Percentiles rank a stretch among this genome's conserved stretches.
phyloP scores from a whole-genome alignment of 1,140 invertebrate genomes.

The Varroa destructor region DNA sequence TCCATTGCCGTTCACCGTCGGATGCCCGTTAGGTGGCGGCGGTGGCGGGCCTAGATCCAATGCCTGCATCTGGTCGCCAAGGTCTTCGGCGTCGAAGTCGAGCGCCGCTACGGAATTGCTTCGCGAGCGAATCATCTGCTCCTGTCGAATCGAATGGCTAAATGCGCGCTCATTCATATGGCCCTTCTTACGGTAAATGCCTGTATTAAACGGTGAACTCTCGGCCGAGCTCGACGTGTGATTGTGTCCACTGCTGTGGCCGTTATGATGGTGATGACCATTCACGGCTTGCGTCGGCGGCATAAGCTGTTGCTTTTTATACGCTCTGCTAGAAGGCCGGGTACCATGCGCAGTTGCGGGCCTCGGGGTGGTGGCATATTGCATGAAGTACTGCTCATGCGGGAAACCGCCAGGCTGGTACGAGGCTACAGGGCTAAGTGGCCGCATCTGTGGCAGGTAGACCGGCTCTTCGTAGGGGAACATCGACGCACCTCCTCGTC shows the following conservation, averaged over 20 bases:
- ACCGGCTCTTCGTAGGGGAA: constrained; percentile 46
- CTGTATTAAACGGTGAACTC: constrained; percentile 66
- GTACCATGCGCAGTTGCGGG: constrained; percentile 12
- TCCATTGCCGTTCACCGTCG: constrained; percentile 46
- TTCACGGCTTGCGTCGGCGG: constrained; percentile 19
- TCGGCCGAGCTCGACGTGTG: constrained; percentile 31
- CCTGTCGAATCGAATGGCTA: constrained; percentile 80
- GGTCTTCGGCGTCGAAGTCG: constrained; percentile 33
- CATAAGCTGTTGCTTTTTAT: neutral
- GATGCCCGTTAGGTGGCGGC: constrained; percentile 8
- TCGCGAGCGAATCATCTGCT: constrained; percentile 74
- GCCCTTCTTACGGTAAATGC: constrained; percentile 73
- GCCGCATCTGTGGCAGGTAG: constrained; percentile 47
- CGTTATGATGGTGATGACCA: constrained; percentile 30
- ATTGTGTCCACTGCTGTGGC: constrained; percentile 23
- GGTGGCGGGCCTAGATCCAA: neutral
- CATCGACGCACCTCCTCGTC: constrained; percentile 34
- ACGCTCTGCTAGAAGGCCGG: constrained; percentile 7
- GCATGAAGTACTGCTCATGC: constrained; percentile 43
- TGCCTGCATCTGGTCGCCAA: constrained; percentile 29
- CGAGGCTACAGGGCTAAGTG: constrained; percentile 48
- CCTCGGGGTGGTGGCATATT: constrained; percentile 33
- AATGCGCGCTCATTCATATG: constrained; percentile 84
- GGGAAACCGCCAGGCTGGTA: constrained; percentile 51
- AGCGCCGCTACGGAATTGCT: constrained; percentile 67